These are phyloP conservation scores for Cremastinae sp. DNA, from an alignment of 2,888 invertebrate species.

Conservation along the genomic window DNA sequence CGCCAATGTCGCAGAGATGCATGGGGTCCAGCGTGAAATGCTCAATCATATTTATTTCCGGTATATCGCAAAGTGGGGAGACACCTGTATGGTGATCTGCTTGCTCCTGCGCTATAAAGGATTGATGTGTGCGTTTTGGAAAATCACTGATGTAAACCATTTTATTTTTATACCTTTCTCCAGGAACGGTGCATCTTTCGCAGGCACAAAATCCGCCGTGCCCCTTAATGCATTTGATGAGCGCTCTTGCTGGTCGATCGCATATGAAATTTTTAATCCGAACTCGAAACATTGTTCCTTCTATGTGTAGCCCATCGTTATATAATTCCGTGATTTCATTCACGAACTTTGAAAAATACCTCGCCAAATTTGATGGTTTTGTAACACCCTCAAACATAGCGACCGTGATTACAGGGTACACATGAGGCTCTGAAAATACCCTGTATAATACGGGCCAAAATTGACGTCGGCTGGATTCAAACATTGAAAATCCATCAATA, in stretches of 20 bases:
- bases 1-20: slow-evolving; percentile 9
- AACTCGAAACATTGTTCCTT: too few species aligned
- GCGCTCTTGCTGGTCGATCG: slow-evolving; percentile 50
- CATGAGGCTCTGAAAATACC: too few species aligned
- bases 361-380: slow-evolving; percentile 39
- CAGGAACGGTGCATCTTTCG: slow-evolving; percentile 43
- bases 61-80: neutral
- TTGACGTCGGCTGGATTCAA: slow-evolving; percentile 34
- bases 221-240: slow-evolving; percentile 46
- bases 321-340: too few species aligned
- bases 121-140: neutral
- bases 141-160: slow-evolving; percentile 12
- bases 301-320: too few species aligned
- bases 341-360: slow-evolving; percentile 46
- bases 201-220: slow-evolving; percentile 48
- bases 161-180: neutral
- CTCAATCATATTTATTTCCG: neutral
- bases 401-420: too few species aligned
- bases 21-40: slow-evolving; percentile 18
- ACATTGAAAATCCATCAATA: slow-evolving; percentile 56
- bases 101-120: slow-evolving; percentile 6
- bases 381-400: too few species aligned
- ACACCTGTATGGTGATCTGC: neutral
- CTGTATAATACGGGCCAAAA: too few species aligned
- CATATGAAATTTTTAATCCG: too few species aligned